Evolutionary conservation across 2,888 invertebrate genomes (phyloP).

Genomic region (Tenthredo amoena): DNA sequence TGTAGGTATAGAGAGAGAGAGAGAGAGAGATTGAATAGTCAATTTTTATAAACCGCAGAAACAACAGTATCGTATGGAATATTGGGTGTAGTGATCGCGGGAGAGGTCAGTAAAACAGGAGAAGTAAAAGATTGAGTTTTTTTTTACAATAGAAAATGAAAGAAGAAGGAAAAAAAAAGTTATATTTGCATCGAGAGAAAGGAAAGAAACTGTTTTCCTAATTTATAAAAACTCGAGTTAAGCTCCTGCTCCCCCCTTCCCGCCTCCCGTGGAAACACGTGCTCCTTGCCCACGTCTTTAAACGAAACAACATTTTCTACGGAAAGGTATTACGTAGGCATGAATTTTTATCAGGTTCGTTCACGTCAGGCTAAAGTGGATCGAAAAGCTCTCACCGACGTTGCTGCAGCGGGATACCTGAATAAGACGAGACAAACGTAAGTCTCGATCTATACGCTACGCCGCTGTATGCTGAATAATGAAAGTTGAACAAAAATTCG

Average conservation of each 20-base stretch:
- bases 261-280: neutral
- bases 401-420: conserved; percentile 3
- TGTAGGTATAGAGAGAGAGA: neutral
- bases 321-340: conserved; percentile 15
- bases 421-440: neutral
- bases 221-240: conserved; percentile 13
- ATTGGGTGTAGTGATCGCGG: neutral
- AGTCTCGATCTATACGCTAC: neutral
- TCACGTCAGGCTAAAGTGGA: conserved; percentile 17
- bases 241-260: neutral
- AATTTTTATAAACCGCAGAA: conserved; percentile 21
- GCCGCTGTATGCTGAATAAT: no score
- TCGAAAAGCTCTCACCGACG: conserved; percentile 24
- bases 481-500: neutral
- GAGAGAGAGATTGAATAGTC: neutral
- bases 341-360: conserved; percentile 34
- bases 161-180: neutral
- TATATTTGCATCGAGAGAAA: neutral
- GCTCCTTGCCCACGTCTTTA: neutral
- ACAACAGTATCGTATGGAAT: neutral
- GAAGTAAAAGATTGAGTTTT: neutral
- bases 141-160: neutral
- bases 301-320: conserved; percentile 24
- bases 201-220: neutral
- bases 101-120: neutral